A percentile compares a stretch with the other conserved stretches of the same genome.
Evolutionary conservation across 1,140 invertebrate genomes (phyloP).

Genomic region (Drosophila nebulosa): DNA sequence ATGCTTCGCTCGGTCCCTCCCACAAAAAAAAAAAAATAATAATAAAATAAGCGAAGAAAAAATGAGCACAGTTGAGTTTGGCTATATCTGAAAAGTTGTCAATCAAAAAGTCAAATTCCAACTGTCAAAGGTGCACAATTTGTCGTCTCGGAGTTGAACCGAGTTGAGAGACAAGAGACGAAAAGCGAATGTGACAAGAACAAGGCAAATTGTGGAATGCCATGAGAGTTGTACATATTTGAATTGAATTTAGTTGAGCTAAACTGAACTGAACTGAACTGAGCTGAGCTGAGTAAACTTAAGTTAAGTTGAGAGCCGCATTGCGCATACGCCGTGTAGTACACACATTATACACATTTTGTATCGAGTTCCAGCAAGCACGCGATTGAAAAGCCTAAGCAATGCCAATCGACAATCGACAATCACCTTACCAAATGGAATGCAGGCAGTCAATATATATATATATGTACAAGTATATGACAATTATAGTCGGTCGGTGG

Average conservation of each 20-base stretch:
- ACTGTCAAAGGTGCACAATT: slow-evolving; percentile 70
- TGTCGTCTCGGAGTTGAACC: slow-evolving; percentile 47
- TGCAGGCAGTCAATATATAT: slow-evolving; percentile 30
- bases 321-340: slow-evolving; percentile 70
- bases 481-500: slow-evolving; percentile 7
- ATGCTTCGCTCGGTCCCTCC: background rate
- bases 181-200: slow-evolving; percentile 74
- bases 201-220: slow-evolving; percentile 9
- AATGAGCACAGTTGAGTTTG: slow-evolving; percentile 52
- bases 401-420: slow-evolving; percentile 36
- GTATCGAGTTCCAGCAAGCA: slow-evolving; percentile 16
- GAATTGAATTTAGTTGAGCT: background rate
- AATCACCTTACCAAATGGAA: slow-evolving; percentile 37
- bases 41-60: slow-evolving; percentile 19
- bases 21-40: slow-evolving; percentile 14
- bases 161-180: slow-evolving; percentile 74
- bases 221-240: background rate
- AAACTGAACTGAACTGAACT: background rate
- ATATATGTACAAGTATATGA: background rate
- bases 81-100: slow-evolving; percentile 59
- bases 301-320: slow-evolving; percentile 29
- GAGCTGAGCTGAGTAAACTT: background rate
- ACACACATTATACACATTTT: background rate
- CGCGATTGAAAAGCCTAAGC: slow-evolving; percentile 29
- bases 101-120: slow-evolving; percentile 79